These are phyloP conservation scores for Euura saliciscinereae DNA, from an alignment of 1,140 invertebrate genomes.

Conservation along the genomic window DNA sequence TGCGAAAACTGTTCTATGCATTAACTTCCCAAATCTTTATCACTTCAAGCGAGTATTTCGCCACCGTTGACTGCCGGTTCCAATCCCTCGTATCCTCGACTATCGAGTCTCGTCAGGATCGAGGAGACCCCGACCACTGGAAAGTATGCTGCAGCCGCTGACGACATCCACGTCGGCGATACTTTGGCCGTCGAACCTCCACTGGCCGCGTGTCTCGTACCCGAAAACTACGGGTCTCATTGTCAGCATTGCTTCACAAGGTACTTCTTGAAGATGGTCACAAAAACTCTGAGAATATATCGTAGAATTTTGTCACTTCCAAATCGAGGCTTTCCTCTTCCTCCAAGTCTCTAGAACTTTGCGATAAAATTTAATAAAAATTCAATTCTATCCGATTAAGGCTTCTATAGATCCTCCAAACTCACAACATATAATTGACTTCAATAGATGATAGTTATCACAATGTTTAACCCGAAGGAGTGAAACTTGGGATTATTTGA, in stretches of 20 bases:
- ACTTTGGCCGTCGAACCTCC: constrained; percentile 75
- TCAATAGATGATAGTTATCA: too few species aligned
- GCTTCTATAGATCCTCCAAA: too few species aligned
- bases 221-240: constrained; percentile 75
- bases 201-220: constrained; percentile 74
- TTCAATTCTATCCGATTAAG: too few species aligned
- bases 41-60: constrained; percentile 23
- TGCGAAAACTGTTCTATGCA: constrained; percentile 1
- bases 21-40: constrained; percentile 1
- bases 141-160: constrained; percentile 65
- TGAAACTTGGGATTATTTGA: too few species aligned
- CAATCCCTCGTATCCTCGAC: constrained; percentile 13
- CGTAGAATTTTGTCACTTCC: too few species aligned
- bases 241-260: constrained; percentile 84
- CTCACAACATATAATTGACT: too few species aligned
- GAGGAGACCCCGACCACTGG: constrained; percentile 58
- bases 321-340: too few species aligned
- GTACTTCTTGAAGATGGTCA: constrained; percentile 42
- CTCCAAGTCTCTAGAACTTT: too few species aligned
- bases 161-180: constrained; percentile 67
- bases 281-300: too few species aligned
- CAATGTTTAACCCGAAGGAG: too few species aligned
- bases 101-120: constrained; percentile 57
- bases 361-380: too few species aligned
- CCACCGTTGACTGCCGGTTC: constrained; percentile 19